A percentile compares a stretch with the other conserved stretches of the same genome.
Evolutionary conservation across 2,888 invertebrate genomes (phyloP).

Genomic region (Tineola bisselliella): DNA sequence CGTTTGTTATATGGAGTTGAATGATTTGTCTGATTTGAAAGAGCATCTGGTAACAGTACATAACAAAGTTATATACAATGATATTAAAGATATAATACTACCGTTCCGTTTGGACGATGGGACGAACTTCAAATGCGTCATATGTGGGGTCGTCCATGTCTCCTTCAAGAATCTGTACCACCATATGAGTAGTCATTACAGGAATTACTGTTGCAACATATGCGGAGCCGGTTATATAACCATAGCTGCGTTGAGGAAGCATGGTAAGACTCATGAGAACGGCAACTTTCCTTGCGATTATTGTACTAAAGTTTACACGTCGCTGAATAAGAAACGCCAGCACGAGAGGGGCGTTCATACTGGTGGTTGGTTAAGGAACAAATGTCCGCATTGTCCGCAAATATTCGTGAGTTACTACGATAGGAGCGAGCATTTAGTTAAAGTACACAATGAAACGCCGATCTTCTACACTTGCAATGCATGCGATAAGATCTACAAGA

Average conservation of each 20-base stretch:
- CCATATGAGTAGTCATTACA: slow-evolving; percentile 60
- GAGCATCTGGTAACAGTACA: slow-evolving; percentile 43
- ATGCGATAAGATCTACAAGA: slow-evolving; percentile 54
- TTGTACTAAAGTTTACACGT: slow-evolving; percentile 64
- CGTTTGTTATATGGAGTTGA: slow-evolving; percentile 41
- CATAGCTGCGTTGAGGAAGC: slow-evolving; percentile 54
- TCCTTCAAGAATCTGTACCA: slow-evolving; percentile 58
- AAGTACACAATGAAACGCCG: slow-evolving; percentile 44
- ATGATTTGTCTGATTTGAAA: slow-evolving; percentile 45
- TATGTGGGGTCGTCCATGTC: slow-evolving; percentile 51
- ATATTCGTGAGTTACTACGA: slow-evolving; percentile 59
- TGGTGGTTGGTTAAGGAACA: slow-evolving; percentile 57
- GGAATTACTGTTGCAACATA: slow-evolving; percentile 57
- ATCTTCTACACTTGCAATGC: slow-evolving; percentile 52
- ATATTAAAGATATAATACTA: slow-evolving; percentile 57
- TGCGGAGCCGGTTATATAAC: slow-evolving; percentile 57
- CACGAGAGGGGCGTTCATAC: slow-evolving; percentile 58
- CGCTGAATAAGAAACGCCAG: slow-evolving; percentile 52
- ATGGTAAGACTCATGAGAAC: slow-evolving; percentile 55
- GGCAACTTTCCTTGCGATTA: slow-evolving; percentile 63
- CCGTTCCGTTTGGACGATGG: slow-evolving; percentile 53
- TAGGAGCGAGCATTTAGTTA: slow-evolving; percentile 48
- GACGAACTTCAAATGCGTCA: slow-evolving; percentile 44
- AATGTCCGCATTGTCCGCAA: slow-evolving; percentile 54
- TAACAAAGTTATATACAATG: slow-evolving; percentile 43